A percentile compares a stretch with the other conserved stretches of the same genome.
phyloP scores from a whole-genome alignment of 2,113 vertebrate genomes.

The rabbit (Oryctolagus cuniculus) region DNA sequence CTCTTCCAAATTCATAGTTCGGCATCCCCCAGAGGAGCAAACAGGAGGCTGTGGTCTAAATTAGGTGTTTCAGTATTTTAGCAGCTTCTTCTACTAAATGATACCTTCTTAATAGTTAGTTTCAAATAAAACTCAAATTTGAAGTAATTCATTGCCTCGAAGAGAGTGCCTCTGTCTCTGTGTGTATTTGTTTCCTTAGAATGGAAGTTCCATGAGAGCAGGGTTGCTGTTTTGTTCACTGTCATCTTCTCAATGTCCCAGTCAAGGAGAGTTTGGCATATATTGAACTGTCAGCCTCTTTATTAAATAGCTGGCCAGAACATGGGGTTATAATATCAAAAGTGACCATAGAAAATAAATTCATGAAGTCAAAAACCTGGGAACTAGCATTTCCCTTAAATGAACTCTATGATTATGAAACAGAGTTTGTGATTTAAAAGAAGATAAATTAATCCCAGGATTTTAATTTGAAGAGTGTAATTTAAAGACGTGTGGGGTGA shows the following conservation, averaged over 20 bases:
- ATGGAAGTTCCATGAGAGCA: neutral
- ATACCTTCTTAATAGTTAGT: neutral
- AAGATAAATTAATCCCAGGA: conserved; percentile 79
- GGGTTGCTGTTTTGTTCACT: neutral
- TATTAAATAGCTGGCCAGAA: conserved; percentile 11
- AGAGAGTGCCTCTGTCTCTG: neutral
- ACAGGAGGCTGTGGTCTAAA: conserved; percentile 38
- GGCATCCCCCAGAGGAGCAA: conserved; percentile 40
- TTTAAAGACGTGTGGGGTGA: conserved; percentile 59
- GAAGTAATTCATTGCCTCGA: neutral
- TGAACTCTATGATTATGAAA: conserved; percentile 81
- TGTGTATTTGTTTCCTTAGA: neutral
- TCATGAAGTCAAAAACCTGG: conserved; percentile 82
- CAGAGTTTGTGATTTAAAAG: conserved; percentile 81
- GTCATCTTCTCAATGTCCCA: neutral
- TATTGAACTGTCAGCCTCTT: neutral
- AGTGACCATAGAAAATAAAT: conserved; percentile 74
- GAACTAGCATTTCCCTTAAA: conserved; percentile 85
- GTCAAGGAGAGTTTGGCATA: neutral
- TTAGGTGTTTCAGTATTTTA: conserved; percentile 49
- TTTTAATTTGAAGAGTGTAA: conserved; percentile 74
- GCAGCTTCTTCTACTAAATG: conserved; percentile 39
- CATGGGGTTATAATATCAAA: conserved; percentile 27
- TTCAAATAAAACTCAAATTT: conserved; percentile 29
- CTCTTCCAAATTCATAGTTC: conserved; percentile 24